These are phyloP conservation scores for Asteroscopus sphinx DNA, from an alignment of 2,888 invertebrate genomes.

Conservation along the genomic window DNA sequence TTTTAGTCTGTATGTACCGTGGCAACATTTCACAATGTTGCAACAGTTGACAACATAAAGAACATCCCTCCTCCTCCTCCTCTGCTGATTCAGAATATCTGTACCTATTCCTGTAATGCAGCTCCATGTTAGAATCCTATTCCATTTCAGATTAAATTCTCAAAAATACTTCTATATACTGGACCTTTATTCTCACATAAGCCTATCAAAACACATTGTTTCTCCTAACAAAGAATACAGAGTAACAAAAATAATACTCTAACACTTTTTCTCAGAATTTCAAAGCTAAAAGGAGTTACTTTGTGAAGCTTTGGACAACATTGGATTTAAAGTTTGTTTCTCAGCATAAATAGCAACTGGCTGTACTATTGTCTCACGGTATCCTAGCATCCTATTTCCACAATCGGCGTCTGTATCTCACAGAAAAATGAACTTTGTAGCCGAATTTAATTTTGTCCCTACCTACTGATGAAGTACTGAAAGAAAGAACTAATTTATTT, in stretches of 20 bases:
- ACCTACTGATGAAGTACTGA: slow-evolving; percentile 10
- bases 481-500: no score
- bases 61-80: no score
- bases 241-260: slow-evolving; percentile 9
- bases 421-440: slow-evolving; percentile 26
- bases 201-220: background rate
- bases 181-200: no score
- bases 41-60: no score
- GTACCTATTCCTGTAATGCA: no score
- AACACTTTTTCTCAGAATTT: slow-evolving; percentile 17
- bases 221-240: background rate
- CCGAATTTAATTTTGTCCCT: slow-evolving; percentile 27
- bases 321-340: slow-evolving; percentile 38
- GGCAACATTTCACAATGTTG: no score
- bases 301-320: slow-evolving; percentile 25
- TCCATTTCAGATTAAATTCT: no score
- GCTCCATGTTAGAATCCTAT: no score
- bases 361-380: slow-evolving; percentile 29
- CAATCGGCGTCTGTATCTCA: slow-evolving; percentile 26
- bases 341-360: slow-evolving; percentile 32
- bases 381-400: slow-evolving; percentile 28
- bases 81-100: no score
- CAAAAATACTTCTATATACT: no score
- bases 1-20: no score
- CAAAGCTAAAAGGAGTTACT: slow-evolving; percentile 25